A percentile compares a stretch with the other conserved stretches of the same genome.
Conservation (phyloP, 2,888 invertebrate species). For the Villa cingulata region DNA sequence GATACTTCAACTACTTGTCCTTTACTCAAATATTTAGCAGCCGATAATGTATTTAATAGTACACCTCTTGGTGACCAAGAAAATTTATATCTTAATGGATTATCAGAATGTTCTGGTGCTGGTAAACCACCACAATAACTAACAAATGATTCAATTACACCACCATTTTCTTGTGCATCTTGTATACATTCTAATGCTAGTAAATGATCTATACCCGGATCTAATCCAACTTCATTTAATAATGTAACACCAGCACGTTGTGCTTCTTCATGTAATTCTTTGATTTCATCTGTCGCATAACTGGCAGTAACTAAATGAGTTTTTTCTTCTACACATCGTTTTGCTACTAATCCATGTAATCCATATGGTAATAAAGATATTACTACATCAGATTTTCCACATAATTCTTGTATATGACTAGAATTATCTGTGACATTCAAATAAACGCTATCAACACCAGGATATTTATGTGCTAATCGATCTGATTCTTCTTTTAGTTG, state of each 20-base stretch:
- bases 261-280: conserved; percentile 69
- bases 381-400: conserved; percentile 61
- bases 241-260: conserved; percentile 80
- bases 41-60: conserved; percentile 74
- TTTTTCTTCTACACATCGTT: conserved; percentile 69
- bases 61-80: conserved; percentile 96
- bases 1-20: conserved; percentile 80
- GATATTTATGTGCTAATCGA: conserved; percentile 58
- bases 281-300: conserved; percentile 77
- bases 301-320: conserved; percentile 95
- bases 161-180: conserved; percentile 76
- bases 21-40: conserved; percentile 73
- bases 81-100: conserved; percentile 80
- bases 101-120: conserved; percentile 90
- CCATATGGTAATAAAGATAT: conserved; percentile 84
- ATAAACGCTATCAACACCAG: conserved; percentile 65
- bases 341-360: conserved; percentile 75
- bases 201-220: conserved; percentile 97
- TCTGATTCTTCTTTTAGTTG: conserved; percentile 83
- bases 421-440: conserved; percentile 68
- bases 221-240: conserved; percentile 92
- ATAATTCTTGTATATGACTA: conserved; percentile 46
- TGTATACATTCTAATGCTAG: conserved; percentile 95
- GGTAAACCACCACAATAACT: conserved; percentile 97
- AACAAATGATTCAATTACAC: conserved; percentile 84